These are phyloP conservation scores for Lypha dubia DNA, from an alignment of 2,888 invertebrate species.

Conservation along the genomic window DNA sequence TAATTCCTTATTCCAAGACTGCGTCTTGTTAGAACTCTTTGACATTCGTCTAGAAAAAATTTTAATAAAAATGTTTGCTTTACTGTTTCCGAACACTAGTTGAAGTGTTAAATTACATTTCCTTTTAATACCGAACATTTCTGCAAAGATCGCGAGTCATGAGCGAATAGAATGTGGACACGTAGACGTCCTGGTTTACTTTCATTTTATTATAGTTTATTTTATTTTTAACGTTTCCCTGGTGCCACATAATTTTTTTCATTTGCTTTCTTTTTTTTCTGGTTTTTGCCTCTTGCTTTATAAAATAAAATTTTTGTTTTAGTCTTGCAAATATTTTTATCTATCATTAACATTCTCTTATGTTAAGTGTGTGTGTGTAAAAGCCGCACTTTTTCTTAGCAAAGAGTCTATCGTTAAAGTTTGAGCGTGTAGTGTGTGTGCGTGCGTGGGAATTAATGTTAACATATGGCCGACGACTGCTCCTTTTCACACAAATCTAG, in stretches of 20 bases:
- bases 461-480: neutral
- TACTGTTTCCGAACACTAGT: conserved; percentile 28
- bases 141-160: neutral
- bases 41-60: neutral
- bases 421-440: conserved; percentile 50
- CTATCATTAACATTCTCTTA: neutral
- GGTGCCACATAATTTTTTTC: neutral
- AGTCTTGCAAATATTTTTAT: neutral
- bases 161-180: neutral
- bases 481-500: neutral
- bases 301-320: neutral
- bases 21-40: too few species aligned
- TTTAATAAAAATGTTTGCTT: conserved; percentile 2
- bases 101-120: conserved; percentile 22
- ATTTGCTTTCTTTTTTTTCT: conserved; percentile 24
- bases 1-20: too few species aligned
- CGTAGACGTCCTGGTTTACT: neutral
- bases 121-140: neutral
- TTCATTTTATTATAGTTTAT: conserved; percentile 22
- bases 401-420: conserved; percentile 14
- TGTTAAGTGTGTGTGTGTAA: neutral
- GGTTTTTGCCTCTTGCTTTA: neutral
- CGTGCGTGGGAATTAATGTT: conserved; percentile 24
- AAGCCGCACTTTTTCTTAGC: neutral
- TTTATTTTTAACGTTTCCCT: conserved; percentile 51